phyloP scores from a whole-genome alignment of 37 sponge, comb jelly and placozoan genomes.

The Halisarca cf. caerulea region DNA sequence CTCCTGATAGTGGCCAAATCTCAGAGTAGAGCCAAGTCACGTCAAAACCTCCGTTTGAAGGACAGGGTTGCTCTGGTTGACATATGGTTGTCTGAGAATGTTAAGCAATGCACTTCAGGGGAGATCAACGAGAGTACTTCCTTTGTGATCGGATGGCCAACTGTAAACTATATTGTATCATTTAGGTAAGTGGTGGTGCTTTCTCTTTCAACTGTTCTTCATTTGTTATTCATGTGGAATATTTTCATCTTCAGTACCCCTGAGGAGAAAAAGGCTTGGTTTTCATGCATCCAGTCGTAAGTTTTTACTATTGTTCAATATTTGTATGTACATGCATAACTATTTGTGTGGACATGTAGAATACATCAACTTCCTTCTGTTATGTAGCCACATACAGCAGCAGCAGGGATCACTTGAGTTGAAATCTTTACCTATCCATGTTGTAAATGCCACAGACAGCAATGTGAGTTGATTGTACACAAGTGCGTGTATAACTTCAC shows the following conservation, averaged over 20 bases:
- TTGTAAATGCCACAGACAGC: not conserved
- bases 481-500: too few species aligned
- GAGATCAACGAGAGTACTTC: constrained; percentile 1
- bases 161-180: constrained; percentile 43
- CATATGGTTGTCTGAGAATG: constrained; percentile 66
- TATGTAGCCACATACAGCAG: not conserved
- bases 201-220: not conserved
- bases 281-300: constrained; percentile 38
- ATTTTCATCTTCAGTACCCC: too few species aligned
- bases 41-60: constrained; percentile 35
- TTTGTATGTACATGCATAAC: not conserved
- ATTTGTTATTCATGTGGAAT: not conserved
- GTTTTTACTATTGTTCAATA: not conserved
- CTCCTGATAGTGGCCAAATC: constrained; percentile 68
- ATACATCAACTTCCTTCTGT: not conserved
- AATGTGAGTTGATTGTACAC: not conserved
- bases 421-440: constrained; percentile 12
- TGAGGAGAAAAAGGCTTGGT: constrained; percentile 55
- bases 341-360: too few species aligned
- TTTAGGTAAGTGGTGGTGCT: constrained; percentile 36
- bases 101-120: not conserved
- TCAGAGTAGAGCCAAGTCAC: constrained; percentile 33
- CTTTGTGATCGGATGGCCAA: constrained; percentile 74
- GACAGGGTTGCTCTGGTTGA: constrained; percentile 51
- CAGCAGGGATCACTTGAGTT: constrained; percentile 15